Evolutionary conservation across 1,140 invertebrate species (phyloP), one percentile per base, ranked within the genome.

Genomic region (Zophobas morio): DNA sequence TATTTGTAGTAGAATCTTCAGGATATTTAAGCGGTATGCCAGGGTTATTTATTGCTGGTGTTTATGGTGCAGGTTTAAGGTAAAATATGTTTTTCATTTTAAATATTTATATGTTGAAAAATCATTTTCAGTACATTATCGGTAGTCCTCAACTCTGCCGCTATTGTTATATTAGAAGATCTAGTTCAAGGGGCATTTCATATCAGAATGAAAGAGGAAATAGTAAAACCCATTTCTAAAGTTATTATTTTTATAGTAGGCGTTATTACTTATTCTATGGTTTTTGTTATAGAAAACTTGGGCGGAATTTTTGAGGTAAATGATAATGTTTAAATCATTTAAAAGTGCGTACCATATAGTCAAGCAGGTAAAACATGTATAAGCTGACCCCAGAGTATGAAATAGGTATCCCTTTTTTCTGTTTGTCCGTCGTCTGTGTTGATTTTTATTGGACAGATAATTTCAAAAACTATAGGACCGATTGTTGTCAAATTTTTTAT

Each of bases 91-190:
- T 20, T 20, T 20, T 20, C 20, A 20, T 20, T 20, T 20, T 20
- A 20, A 20, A 20, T 20, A 20, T 20, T 20, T 20, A 20, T 20
- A 20, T 20, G 20, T 20, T 20, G 33, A 70, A n/a, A 6, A 74
- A 49, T 46, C 71, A 76, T 70, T 76, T 70, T 76, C 77, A 96
- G 95, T 82, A 95, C 95, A 0, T 87, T 96, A 6, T 96, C 94
- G 0, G 94, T 95, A 2, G 93, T 94, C 2, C 84, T 96, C 1
- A 96, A 96, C 86, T 94, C 94, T 0, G 92, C 95, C 34, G 91
- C 95, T 0, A 90, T 94, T 36, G 94, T 96, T 0, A 89, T 93
- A 8, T 88, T 95, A 63, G 94, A 96, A 85, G 95, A 96, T 85
- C 92, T 96, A 78, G 87, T 95, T 84, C 95, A 90, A 87, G 91